Evolutionary conservation across 2,888 invertebrate species (phyloP).

Genomic region (Agrochola macilenta): DNA sequence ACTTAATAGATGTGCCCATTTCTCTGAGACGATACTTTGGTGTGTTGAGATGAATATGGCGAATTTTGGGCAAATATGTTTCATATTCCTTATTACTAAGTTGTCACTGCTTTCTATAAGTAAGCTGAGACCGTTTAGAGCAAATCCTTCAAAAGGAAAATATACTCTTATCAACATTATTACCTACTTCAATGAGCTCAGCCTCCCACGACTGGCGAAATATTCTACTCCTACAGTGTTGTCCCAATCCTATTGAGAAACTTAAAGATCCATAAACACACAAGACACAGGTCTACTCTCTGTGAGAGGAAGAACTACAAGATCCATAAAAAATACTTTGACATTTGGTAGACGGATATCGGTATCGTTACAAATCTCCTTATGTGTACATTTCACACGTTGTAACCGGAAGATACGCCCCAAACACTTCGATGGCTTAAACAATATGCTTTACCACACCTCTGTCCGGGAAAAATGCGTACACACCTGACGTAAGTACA

Average conservation of each 20-base stretch:
- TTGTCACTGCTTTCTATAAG: neutral
- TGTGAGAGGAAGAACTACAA: neutral
- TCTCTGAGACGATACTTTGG: neutral
- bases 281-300: too few species aligned
- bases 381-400: constrained; percentile 54
- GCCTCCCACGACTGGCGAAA: neutral
- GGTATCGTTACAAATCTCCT: constrained; percentile 26
- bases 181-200: neutral
- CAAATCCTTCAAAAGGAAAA: neutral
- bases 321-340: neutral
- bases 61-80: neutral
- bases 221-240: neutral
- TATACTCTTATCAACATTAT: neutral
- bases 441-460: constrained; percentile 67
- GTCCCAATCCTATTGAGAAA: neutral
- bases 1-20: constrained; percentile 21
- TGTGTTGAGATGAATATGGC: neutral
- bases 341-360: constrained; percentile 38
- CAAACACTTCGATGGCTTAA: constrained; percentile 47
- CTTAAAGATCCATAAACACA: neutral
- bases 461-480: constrained; percentile 53
- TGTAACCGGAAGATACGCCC: constrained; percentile 43
- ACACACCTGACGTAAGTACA: constrained; percentile 14
- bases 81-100: neutral
- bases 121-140: neutral